Evolutionary conservation across 2,888 invertebrate genomes (phyloP).

Genomic region (Brassicogethes aeneus): DNA sequence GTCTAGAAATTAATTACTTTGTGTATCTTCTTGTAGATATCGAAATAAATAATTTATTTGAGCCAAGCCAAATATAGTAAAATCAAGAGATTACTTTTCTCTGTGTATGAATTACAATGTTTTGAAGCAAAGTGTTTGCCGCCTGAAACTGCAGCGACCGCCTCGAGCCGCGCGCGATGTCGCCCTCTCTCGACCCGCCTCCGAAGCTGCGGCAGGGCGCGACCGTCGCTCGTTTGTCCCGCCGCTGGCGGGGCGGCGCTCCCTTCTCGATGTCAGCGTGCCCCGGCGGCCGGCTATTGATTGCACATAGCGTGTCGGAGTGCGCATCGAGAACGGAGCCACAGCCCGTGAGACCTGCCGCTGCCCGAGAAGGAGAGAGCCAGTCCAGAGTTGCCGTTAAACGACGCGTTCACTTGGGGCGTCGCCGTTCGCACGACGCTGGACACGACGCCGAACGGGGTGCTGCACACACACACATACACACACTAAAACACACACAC

Average conservation of each 20-base stretch:
- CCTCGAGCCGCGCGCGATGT: slow-evolving; percentile 10
- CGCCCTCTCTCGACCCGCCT: slow-evolving; percentile 2
- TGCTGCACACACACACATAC: slow-evolving; percentile 8
- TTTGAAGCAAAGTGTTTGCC: too few species aligned
- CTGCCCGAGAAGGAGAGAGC: too few species aligned
- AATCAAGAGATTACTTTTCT: too few species aligned
- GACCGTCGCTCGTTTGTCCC: slow-evolving; percentile 14
- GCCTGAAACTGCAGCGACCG: too few species aligned
- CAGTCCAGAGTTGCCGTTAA: slow-evolving; percentile 12
- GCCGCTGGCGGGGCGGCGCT: slow-evolving; percentile 13
- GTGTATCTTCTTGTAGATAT: too few species aligned
- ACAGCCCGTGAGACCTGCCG: slow-evolving; percentile 23
- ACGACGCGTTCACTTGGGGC: slow-evolving; percentile 21
- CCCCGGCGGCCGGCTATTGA: slow-evolving; percentile 24
- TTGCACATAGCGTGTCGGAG: too few species aligned
- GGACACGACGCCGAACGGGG: slow-evolving; percentile 13
- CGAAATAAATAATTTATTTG: too few species aligned
- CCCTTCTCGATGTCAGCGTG: slow-evolving; percentile 12
- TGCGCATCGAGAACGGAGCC: slow-evolving; percentile 22
- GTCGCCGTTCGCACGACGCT: slow-evolving; percentile 17
- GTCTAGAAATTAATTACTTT: too few species aligned
- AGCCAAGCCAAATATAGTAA: too few species aligned
- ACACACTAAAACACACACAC: background rate
- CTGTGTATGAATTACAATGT: too few species aligned
- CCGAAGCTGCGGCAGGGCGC: slow-evolving; percentile 8